A percentile compares a stretch with the other conserved stretches of the same genome.
Evolutionary conservation across 2,797 vertebrate species (phyloP).

Genomic region (Pachyuromys duprasi): DNA sequence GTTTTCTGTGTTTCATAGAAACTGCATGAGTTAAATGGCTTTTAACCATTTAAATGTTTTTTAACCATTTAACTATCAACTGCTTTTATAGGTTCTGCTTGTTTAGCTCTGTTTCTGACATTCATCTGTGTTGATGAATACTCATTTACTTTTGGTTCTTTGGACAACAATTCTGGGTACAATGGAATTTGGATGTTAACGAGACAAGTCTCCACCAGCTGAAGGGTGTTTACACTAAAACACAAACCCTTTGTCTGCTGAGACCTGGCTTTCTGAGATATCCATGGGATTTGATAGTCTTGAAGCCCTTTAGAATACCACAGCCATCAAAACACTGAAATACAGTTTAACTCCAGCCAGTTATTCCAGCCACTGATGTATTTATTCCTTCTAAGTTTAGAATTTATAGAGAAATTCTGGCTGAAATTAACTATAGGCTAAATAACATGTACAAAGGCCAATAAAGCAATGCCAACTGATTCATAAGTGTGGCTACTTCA

Average conservation of each 20-base stretch:
- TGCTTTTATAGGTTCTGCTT: not conserved
- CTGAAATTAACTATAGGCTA: constrained; percentile 62
- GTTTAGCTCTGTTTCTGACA: not conserved
- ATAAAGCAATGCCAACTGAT: not conserved
- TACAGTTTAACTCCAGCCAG: not conserved
- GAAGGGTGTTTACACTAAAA: not conserved
- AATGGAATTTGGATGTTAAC: not conserved
- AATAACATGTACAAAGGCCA: constrained; percentile 12
- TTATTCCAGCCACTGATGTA: not conserved
- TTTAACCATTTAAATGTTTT: not conserved
- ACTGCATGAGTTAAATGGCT: not conserved
- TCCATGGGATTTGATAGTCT: not conserved
- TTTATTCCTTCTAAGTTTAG: constrained; percentile 12
- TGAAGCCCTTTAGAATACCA: not conserved
- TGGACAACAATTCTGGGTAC: not conserved
- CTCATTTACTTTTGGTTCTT: not conserved
- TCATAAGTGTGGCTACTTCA: not conserved
- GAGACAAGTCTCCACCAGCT: not conserved
- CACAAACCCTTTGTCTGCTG: not conserved
- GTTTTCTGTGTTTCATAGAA: not conserved
- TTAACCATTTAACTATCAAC: not conserved
- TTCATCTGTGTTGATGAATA: not conserved
- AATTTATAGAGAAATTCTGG: constrained; percentile 23
- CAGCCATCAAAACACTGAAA: not conserved
- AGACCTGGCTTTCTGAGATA: not conserved